Base-by-base conservation (phyloP, 2,797 vertebrate genomes). In the Rhinichthys osculus region DNA sequence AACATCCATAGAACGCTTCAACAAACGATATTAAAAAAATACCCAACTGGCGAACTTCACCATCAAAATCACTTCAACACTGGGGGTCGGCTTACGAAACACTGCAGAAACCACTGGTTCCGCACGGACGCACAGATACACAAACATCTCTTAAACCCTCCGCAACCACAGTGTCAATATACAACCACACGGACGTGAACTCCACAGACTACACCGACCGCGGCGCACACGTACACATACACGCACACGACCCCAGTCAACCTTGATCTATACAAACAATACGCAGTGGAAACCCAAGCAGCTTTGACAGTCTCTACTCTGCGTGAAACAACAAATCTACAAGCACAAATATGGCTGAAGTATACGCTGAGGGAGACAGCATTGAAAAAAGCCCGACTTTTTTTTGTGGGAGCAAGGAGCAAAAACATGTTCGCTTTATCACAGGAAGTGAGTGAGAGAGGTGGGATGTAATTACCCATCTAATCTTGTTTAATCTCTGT, bases 121-220 rank as follows among this genome's bases (percentile, higher is more conserved):
- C 44, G 30, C 33, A 38, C 0, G 1, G 50, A 17, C 11, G 9
- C 66, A 52, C 8, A 14, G 27, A 40, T 40, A 50, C 30, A 77
- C 78, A 86, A 80, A 86, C 78, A 71, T 50, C 27, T 73, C 81
- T 78, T 3, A 73, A 69, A 76, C 40, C 82, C 77, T 47, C 82
- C 17, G 42, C 10, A 19, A 74, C 86, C 81, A 17, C 82, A 81
- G 35, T 73, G 66, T 71, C 80, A 64, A 80, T 69, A 86, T 59
- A 86, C 78, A 81, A 83, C 38, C 67, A n/a, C 33, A 62, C 19
- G 11, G 33, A 74, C 16, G 13, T 59, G 17, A 5, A n/a, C 35
- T 67, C 44, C 33, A 78, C 64, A 66, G 67, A 64, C 57, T 79
- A 42, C 47, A 76, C 40, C 57, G 27, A 85, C 38, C 27, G 21